Conservation (phyloP, 2,797 vertebrate genomes). For the Anableps anableps region DNA sequence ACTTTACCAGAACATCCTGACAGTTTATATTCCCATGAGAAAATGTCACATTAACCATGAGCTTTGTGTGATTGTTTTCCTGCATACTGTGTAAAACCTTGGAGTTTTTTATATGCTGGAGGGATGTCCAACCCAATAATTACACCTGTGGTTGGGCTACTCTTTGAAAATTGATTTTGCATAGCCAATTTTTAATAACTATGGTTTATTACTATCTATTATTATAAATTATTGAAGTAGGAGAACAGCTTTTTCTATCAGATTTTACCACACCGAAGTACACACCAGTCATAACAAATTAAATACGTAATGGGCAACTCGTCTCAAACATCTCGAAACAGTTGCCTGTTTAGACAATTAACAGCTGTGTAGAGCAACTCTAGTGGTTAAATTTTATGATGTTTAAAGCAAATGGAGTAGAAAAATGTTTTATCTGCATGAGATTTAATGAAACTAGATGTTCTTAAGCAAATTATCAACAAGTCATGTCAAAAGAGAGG, state of each 20-base stretch:
- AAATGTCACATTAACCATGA: constrained; percentile 46
- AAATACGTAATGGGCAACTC: not conserved
- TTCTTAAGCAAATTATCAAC: not conserved
- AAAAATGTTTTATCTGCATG: not conserved
- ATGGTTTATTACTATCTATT: not conserved
- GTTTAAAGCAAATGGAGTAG: not conserved
- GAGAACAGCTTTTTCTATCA: not conserved
- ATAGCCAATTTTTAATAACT: not conserved
- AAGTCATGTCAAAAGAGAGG: not conserved
- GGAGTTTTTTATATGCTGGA: constrained; percentile 10
- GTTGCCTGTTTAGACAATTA: not conserved
- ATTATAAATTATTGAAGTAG: not conserved
- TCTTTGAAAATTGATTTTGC: not conserved
- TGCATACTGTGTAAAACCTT: constrained; percentile 50
- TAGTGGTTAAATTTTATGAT: not conserved
- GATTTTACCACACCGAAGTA: not conserved
- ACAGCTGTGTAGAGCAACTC: not conserved
- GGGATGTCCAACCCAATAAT: not conserved
- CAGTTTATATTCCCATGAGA: constrained; percentile 70
- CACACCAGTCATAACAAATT: too few species aligned
- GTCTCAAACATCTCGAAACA: not conserved
- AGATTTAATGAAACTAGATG: not conserved
- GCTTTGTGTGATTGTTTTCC: constrained; percentile 29
- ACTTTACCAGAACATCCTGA: constrained; percentile 50
- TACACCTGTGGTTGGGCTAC: not conserved